Evolutionary conservation across 2,888 invertebrate species (phyloP).

Genomic region (Tubulanus polymorphus): DNA sequence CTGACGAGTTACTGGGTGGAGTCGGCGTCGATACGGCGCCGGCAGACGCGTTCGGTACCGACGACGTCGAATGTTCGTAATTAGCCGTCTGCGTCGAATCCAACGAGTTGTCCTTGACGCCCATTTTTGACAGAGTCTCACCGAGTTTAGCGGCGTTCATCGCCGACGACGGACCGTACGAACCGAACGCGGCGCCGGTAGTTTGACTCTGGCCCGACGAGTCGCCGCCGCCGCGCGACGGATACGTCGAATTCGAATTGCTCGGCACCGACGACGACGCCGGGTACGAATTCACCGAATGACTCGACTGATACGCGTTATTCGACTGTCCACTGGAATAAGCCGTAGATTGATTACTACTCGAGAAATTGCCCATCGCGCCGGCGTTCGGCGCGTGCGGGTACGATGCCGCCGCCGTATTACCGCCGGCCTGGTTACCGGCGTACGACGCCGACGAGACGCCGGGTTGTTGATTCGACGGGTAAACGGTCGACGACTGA

Average conservation of each 20-base stretch:
- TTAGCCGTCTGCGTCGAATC: neutral
- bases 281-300: conserved; percentile 15
- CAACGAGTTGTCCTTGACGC: conserved; percentile 34
- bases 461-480: neutral
- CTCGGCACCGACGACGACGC: no score
- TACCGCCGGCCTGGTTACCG: no score
- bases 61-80: conserved; percentile 11
- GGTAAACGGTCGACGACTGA: neutral
- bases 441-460: no score
- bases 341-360: conserved; percentile 2
- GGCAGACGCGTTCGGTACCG: conserved; percentile 30
- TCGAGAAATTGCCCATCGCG: neutral
- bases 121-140: conserved; percentile 44
- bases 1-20: no score
- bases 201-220: conserved; percentile 14
- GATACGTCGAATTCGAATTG: neutral
- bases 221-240: neutral
- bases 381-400: no score
- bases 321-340: neutral
- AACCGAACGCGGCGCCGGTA: conserved; percentile 20
- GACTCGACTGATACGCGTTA: conserved; percentile 3
- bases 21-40: conserved; percentile 29
- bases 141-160: conserved; percentile 37
- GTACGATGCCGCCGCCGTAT: no score
- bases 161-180: conserved; percentile 27